phyloP scores from a whole-genome alignment of 2,797 vertebrate genomes.

The Ctenopoma kingsleyae region DNA sequence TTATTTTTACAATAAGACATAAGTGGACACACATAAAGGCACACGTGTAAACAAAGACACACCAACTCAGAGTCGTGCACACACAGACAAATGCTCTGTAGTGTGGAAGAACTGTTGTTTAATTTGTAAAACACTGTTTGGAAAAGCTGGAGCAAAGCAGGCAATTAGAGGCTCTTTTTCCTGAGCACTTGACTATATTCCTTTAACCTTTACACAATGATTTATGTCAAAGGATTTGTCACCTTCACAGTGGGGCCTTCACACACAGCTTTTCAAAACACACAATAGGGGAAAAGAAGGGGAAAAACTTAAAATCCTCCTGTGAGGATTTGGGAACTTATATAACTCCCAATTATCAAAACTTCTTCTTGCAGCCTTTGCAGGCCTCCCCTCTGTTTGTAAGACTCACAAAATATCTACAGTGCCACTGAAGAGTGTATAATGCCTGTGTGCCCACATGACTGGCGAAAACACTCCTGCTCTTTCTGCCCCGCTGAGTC shows the following conservation, averaged over 20 bases:
- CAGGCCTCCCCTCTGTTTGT: conserved; percentile 84
- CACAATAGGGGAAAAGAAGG: conserved; percentile 77
- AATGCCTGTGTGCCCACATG: conserved; percentile 89
- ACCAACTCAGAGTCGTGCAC: conserved; percentile 34
- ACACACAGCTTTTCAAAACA: conserved; percentile 83
- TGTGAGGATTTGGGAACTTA: conserved; percentile 88
- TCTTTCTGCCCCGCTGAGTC: conserved; percentile 89
- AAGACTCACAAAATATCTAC: conserved; percentile 87
- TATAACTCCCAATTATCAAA: conserved; percentile 91
- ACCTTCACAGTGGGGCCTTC: conserved; percentile 85
- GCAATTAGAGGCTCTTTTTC: conserved; percentile 85
- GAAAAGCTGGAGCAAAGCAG: conserved; percentile 78
- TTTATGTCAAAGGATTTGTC: conserved; percentile 89
- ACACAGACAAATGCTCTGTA: conserved; percentile 50
- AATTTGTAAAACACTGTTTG: conserved; percentile 83
- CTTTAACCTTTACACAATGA: conserved; percentile 85
- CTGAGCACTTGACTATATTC: conserved; percentile 84
- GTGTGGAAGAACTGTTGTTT: conserved; percentile 71
- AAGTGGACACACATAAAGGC: conserved; percentile 42
- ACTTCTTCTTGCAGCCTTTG: conserved; percentile 82
- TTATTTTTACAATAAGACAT: conserved; percentile 56
- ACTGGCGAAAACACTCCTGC: conserved; percentile 87
- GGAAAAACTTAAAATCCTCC: conserved; percentile 82
- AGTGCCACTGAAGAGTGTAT: conserved; percentile 88
- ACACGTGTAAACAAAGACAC: conserved; percentile 48